These are phyloP conservation scores for Gobius niger DNA, from an alignment of 2,113 vertebrate species.

Conservation along the genomic window DNA sequence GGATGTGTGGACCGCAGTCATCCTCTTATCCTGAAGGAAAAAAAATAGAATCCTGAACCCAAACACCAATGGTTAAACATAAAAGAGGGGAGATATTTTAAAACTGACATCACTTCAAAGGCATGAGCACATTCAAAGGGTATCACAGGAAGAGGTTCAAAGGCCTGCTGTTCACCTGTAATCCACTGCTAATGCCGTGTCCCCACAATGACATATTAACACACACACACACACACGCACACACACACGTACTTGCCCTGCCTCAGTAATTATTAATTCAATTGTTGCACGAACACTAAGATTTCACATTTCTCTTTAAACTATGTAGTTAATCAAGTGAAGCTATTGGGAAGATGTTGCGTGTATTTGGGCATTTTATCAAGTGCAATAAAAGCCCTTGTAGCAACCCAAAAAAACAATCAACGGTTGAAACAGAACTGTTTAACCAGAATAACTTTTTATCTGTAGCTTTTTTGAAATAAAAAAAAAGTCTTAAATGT, in stretches of 20 bases:
- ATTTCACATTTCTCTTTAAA: conserved; percentile 21
- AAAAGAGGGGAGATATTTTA: conserved; percentile 69
- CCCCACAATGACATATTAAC: conserved; percentile 56
- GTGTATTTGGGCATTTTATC: neutral
- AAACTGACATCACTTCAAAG: conserved; percentile 75
- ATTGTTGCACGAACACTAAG: conserved; percentile 7
- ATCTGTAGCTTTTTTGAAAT: neutral
- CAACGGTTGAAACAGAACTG: neutral
- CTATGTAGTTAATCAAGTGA: conserved; percentile 25
- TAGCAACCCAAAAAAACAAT: neutral
- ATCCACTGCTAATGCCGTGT: conserved; percentile 69
- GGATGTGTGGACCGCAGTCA: conserved; percentile 58
- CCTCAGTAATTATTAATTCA: conserved; percentile 35
- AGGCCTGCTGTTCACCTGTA: conserved; percentile 72
- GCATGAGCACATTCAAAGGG: conserved; percentile 68
- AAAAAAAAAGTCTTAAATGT: neutral
- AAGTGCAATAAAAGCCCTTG: neutral
- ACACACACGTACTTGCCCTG: neutral
- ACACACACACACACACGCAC: neutral
- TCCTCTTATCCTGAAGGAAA: conserved; percentile 29
- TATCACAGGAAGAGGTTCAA: conserved; percentile 67
- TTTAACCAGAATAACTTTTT: neutral
- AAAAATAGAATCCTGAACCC: conserved; percentile 42
- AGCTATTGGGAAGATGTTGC: neutral
- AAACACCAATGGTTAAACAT: conserved; percentile 71